Evolutionary conservation across 2,797 vertebrate genomes (phyloP).

Genomic region (Poecilia gillii): DNA sequence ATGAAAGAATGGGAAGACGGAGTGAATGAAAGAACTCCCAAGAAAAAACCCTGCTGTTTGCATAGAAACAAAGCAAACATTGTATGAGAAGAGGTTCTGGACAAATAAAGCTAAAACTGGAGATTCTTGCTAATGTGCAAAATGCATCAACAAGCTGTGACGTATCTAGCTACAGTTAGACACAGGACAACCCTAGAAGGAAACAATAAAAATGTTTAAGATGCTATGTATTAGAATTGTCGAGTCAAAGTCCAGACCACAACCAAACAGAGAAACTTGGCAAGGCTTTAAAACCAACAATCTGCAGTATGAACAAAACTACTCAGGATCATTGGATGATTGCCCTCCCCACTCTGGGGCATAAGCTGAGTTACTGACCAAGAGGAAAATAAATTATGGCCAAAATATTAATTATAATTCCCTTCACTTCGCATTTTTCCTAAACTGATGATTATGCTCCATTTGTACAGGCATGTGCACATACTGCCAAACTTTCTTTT

Average conservation of each 20-base stretch:
- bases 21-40: background rate
- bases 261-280: background rate
- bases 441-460: constrained; percentile 59
- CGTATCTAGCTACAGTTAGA: too few relatives aligned
- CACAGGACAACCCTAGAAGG: too few relatives aligned
- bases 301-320: constrained; percentile 3
- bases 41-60: too few relatives aligned
- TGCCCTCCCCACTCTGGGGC: constrained; percentile 33
- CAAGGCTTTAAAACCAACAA: background rate
- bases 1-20: background rate
- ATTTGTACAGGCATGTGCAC: background rate
- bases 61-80: background rate
- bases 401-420: constrained; percentile 68
- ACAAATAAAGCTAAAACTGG: background rate
- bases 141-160: background rate
- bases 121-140: background rate
- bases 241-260: background rate
- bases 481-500: constrained; percentile 23
- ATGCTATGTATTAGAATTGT: background rate
- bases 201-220: background rate
- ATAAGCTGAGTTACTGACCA: constrained; percentile 49
- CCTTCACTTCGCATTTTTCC: constrained; percentile 45
- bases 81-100: background rate
- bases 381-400: constrained; percentile 55
- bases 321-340: constrained; percentile 16